Percentiles rank a stretch among this genome's conserved stretches.
Conservation (phyloP, 1,140 invertebrate species). For the Meloidogyne hapla region DNA sequence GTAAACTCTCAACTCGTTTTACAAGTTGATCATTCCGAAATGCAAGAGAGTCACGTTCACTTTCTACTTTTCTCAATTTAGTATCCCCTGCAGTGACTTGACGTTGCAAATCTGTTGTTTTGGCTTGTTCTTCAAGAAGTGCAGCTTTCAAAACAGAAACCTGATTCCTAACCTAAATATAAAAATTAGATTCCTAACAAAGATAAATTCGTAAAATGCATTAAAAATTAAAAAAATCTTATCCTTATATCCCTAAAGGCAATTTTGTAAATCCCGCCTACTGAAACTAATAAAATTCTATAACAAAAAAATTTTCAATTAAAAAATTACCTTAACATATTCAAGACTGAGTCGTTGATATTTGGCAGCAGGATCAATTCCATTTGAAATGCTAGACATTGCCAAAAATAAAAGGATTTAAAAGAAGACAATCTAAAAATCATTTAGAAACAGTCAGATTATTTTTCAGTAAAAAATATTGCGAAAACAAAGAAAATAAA, state of each 20-base stretch:
- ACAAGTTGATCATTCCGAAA: conserved; percentile 54
- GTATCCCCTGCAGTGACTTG: conserved; percentile 36
- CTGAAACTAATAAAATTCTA: background rate
- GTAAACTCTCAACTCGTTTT: conserved; percentile 52
- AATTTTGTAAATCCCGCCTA: background rate
- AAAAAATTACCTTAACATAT: conserved; percentile 39
- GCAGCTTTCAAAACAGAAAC: conserved; percentile 44
- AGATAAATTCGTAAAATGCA: no score
- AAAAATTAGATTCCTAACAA: no score
- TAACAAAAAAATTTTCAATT: background rate
- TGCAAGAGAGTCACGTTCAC: conserved; percentile 49
- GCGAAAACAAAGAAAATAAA: background rate
- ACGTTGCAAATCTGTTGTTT: conserved; percentile 16
- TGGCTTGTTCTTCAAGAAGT: conserved; percentile 44
- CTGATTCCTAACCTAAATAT: conserved; percentile 40
- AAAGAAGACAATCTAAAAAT: background rate
- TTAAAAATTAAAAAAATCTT: no score
- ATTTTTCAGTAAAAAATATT: background rate
- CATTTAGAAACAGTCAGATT: background rate
- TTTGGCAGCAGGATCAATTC: conserved; percentile 41
- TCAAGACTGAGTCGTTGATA: conserved; percentile 47
- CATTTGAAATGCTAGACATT: conserved; percentile 46
- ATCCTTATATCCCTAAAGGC: no score
- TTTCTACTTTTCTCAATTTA: conserved; percentile 39
- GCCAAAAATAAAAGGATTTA: background rate